Conservation (phyloP, 64 coral and sea anemone species). For the Montipora cactus region DNA sequence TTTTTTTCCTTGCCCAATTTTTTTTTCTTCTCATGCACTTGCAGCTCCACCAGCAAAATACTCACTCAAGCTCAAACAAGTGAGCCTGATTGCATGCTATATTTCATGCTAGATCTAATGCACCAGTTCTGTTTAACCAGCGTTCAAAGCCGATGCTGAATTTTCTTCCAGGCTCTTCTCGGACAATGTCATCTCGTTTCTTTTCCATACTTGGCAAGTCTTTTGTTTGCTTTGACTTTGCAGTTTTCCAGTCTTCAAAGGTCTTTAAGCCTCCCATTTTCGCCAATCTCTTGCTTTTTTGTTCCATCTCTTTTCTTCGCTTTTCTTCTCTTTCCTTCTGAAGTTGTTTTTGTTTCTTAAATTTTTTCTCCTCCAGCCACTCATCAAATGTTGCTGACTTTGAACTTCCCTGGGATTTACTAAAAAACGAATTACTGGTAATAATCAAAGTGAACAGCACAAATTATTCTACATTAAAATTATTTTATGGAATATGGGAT, state of each 20-base stretch:
- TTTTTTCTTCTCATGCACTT: too few species aligned
- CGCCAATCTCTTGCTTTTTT: constrained; percentile 51
- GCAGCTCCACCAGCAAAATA: too few species aligned
- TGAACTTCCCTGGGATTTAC: constrained; percentile 86
- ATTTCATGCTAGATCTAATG: not conserved
- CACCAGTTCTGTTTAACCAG: constrained; percentile 44
- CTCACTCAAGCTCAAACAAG: too few species aligned
- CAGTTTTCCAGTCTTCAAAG: constrained; percentile 80
- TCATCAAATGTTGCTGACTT: constrained; percentile 88
- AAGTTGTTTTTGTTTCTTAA: constrained; percentile 70
- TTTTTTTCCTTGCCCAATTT: too few species aligned
- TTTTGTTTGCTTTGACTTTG: constrained; percentile 57
- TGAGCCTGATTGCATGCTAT: too few species aligned
- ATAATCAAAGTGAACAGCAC: not conserved
- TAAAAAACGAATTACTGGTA: not conserved
- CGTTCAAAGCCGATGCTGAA: constrained; percentile 48
- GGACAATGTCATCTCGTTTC: constrained; percentile 22
- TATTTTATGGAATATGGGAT: too few species aligned
- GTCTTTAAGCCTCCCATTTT: constrained; percentile 46
- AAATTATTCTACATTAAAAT: too few species aligned
- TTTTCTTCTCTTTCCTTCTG: constrained; percentile 62
- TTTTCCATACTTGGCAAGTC: constrained; percentile 20
- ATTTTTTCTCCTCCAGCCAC: constrained; percentile 83
- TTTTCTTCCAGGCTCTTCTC: constrained; percentile 34
- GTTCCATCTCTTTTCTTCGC: constrained; percentile 55